Base-by-base conservation (phyloP, 2,888 invertebrate species). In the Eudasyphora cyanicolor region DNA sequence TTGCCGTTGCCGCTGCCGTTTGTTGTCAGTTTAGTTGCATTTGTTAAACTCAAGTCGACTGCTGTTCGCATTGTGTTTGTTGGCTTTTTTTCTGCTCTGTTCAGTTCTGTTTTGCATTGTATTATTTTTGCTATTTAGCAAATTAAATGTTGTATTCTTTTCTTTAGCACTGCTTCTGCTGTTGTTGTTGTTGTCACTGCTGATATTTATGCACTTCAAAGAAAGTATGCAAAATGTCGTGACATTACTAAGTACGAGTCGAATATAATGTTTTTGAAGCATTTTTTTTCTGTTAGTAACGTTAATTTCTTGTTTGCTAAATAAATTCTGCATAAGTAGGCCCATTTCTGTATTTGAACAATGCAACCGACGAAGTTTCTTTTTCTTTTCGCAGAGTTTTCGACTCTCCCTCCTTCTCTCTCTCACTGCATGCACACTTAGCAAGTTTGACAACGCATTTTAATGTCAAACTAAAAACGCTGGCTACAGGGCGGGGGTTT, bases 121-220 rank as follows among this genome's bases (percentile, higher is more conserved):
- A 76, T 80, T 85, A 82, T 85, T 85, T 86, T 86, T 85, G 84
- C 90, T 89, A 90, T 90, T 90, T 88, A 90, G 89, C 90, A 90
- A 90, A 90, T 90, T 90, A 90, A 90, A 90, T 90, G 90, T 86
- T 88, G 88, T 83, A 73, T 82, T 76, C 71, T 81, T 77, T 84
- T 82, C 51, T 69, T 81, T 79, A 70, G 32, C 57, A 29, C 69
- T 64, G 78, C 21, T 54, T 76, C 70, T 62, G 27, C 78, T 84
- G 70, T 84, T 74, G 85, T 81, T 85, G 81, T 84, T 87, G 84
- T 84, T 82, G 75, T 69, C 81, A 76, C 17, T 3, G 14, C 8
- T 38, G 82, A 82, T 85, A 86, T 85, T 86, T 86, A 85, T 86
- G 82, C 82, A 85, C 79, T 85, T 83, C 82, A 79, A 78, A 80